Conservation (phyloP, 2,888 invertebrate genomes). For the Cynaeus angustus region DNA sequence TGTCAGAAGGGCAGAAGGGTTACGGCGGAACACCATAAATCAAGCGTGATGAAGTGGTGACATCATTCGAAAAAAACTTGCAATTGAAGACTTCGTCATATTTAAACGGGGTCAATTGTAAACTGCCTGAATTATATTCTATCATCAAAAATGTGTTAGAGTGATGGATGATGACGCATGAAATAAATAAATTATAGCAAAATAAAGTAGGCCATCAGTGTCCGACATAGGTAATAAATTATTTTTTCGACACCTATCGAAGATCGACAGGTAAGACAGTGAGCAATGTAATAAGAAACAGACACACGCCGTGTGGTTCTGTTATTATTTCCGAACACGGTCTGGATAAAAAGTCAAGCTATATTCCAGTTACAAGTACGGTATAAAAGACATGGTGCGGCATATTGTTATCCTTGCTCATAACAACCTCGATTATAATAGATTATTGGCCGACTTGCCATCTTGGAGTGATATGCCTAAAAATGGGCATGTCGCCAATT, state of each 20-base stretch:
- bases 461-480: conserved; percentile 52
- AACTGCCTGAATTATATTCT: conserved; percentile 31
- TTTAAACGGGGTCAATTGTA: conserved; percentile 35
- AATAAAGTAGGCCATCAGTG: conserved; percentile 52
- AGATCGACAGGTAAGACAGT: conserved; percentile 48
- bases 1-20: conserved; percentile 13
- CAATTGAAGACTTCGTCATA: not conserved
- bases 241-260: conserved; percentile 52
- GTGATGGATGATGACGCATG: conserved; percentile 41
- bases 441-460: conserved; percentile 52
- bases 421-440: conserved; percentile 57
- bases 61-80: too few species aligned
- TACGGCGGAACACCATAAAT: conserved; percentile 21
- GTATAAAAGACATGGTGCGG: conserved; percentile 57
- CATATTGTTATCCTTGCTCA: conserved; percentile 58
- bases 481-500: conserved; percentile 54
- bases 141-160: conserved; percentile 43
- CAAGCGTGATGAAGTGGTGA: conserved; percentile 9
- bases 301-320: conserved; percentile 56
- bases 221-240: conserved; percentile 51
- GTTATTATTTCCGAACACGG: conserved; percentile 62
- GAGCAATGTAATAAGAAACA: conserved; percentile 53
- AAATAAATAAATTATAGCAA: conserved; percentile 50
- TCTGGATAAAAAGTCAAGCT: conserved; percentile 53
- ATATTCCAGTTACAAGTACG: conserved; percentile 58